Conservation (phyloP, 1,140 invertebrate genomes). For the Euura saliciscinereae region DNA sequence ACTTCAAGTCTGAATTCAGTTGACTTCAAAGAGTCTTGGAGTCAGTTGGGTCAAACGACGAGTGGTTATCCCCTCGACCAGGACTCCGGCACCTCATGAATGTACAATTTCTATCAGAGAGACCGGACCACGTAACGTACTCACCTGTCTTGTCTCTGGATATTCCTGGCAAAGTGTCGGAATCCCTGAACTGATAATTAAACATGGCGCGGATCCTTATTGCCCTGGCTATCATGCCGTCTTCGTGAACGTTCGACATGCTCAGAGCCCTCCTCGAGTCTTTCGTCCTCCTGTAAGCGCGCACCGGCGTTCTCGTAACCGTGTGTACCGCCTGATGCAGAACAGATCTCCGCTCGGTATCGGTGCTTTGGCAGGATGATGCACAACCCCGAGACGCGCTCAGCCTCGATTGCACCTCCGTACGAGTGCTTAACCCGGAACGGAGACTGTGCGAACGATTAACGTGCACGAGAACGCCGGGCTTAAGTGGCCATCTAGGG, state of each 20-base stretch:
- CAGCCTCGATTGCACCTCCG: slow-evolving; percentile 9
- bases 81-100: background rate
- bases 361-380: slow-evolving; percentile 30
- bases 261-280: background rate
- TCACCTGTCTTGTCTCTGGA: slow-evolving; percentile 58
- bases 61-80: background rate
- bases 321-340: slow-evolving; percentile 18
- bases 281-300: slow-evolving; percentile 21
- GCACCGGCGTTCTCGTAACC: slow-evolving; percentile 21
- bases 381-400: slow-evolving; percentile 22
- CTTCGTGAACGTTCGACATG: slow-evolving; percentile 40
- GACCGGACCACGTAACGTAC: slow-evolving; percentile 6
- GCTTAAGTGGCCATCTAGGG: slow-evolving; percentile 85
- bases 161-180: slow-evolving; percentile 52
- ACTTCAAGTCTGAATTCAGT: too few relatives aligned
- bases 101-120: background rate
- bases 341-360: background rate
- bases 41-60: too few relatives aligned
- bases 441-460: slow-evolving; percentile 73
- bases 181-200: slow-evolving; percentile 49
- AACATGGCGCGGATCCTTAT: slow-evolving; percentile 56
- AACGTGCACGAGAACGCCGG: slow-evolving; percentile 86
- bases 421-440: slow-evolving; percentile 41
- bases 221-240: slow-evolving; percentile 52
- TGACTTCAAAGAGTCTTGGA: too few relatives aligned